Base-by-base conservation (phyloP, 2,888 invertebrate species). In the Arctia plantaginis region DNA sequence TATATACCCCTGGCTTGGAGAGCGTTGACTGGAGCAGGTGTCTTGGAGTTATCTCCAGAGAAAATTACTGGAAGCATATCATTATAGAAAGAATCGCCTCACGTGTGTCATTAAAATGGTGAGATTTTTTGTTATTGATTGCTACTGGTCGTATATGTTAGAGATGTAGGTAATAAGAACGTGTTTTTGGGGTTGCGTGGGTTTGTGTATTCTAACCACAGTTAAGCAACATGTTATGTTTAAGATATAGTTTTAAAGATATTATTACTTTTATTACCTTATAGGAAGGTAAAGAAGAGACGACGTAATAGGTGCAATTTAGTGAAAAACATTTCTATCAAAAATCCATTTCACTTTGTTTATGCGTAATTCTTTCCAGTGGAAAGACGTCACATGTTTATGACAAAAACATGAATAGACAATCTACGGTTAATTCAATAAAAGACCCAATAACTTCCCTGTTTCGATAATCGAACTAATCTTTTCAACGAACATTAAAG, bases 21-120 rank as follows among this genome's bases (percentile, higher is more conserved):
- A 69, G 69, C 84, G 39, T 77, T 78, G 82, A 83, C 84, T 83
- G 76, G 30, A 69, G 30, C 70, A 74, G 74, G 74, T 70, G 66
- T 70, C 59, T 66, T 70, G 59, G 27, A 62, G 62, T 70, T 74
- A 70, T 59, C 70, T 41, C 39, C 35, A 59, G 65, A 77, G 79
- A 69, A 83, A 83, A 82, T 84, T 83, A 76, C 80, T 76, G 76
- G 74, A 79, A 77, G 77, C 44, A 30, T 74, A 51, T 72, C 72
- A 65, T 77, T 79, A 83, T 71, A 64, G 72, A 71, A 67, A 70
- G 79, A 74, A 80, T 83, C 82, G 74, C 74, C 66, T 72, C 71
- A 76, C 72, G 73, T 75, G 70, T 82, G 82, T 79, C 82, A 83
- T 83, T 83, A 83, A 35, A 72, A 73, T 44, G 59, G 69, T 41